A percentile compares a stretch with the other conserved stretches of the same genome.
Evolutionary conservation across 2,113 vertebrate genomes (phyloP).

Genomic region (Chunga burmeisteri): DNA sequence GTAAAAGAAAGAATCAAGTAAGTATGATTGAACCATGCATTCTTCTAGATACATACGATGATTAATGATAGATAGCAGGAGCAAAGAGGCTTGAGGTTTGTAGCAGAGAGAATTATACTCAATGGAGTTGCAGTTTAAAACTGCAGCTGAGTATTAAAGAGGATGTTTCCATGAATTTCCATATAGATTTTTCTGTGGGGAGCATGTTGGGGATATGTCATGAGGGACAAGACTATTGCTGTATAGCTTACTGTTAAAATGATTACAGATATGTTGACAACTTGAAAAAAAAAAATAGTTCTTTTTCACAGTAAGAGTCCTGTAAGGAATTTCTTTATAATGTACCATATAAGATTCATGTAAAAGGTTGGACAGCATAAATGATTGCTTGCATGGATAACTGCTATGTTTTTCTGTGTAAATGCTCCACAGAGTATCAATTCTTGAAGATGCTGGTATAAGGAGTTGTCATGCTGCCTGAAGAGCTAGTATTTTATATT

Average conservation of each 20-base stretch:
- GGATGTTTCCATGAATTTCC: neutral
- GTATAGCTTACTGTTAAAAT: neutral
- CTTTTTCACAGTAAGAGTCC: neutral
- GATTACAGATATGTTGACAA: neutral
- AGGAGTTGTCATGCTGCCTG: neutral
- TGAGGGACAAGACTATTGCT: neutral
- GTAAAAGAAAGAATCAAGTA: neutral
- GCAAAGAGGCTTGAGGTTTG: neutral
- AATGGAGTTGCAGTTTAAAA: neutral
- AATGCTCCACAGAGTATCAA: neutral
- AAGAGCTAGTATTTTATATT: neutral
- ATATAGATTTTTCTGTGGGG: neutral
- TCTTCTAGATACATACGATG: neutral
- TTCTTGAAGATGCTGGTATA: neutral
- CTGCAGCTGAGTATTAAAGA: neutral
- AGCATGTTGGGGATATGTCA: neutral
- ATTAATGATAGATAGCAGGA: constrained; percentile 21
- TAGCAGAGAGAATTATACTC: constrained; percentile 1
- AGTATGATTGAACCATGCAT: neutral
- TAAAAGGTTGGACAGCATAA: neutral
- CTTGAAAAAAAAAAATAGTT: neutral
- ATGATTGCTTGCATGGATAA: neutral
- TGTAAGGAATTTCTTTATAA: neutral
- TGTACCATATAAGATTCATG: neutral
- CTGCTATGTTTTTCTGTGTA: neutral